Percentiles rank a stretch among this genome's conserved stretches.
These are phyloP conservation scores for Calyptomena viridis DNA, from an alignment of 2,113 vertebrate species.

Conservation along the genomic window DNA sequence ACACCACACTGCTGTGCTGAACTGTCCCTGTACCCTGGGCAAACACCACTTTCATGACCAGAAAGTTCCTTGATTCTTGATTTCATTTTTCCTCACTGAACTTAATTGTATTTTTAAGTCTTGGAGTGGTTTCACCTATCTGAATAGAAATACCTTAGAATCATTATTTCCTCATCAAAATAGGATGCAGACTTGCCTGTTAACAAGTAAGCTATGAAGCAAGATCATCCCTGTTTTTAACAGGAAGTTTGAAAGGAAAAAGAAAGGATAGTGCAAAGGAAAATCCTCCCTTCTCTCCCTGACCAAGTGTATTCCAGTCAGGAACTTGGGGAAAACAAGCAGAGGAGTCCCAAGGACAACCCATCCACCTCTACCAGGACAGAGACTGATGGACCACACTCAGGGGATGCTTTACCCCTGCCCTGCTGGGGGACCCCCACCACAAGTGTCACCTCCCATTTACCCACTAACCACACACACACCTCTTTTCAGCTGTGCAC, in stretches of 20 bases:
- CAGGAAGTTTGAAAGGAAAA: not conserved
- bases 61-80: not conserved
- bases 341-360: not conserved
- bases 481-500: not conserved
- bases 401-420: too few species aligned
- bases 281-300: too few species aligned
- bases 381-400: rapidly evolving
- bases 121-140: rapidly evolving
- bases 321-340: rapidly evolving
- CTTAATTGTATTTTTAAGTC: not conserved
- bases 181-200: not conserved
- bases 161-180: not conserved
- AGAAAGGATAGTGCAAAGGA: not conserved
- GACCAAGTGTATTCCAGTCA: not conserved
- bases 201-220: not conserved
- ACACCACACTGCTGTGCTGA: rapidly evolving
- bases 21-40: not conserved
- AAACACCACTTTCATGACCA: not conserved
- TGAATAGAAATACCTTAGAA: not conserved
- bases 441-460: rapidly evolving
- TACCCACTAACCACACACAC: rapidly evolving
- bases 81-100: not conserved
- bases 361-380: too few species aligned
- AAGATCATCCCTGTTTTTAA: too few species aligned
- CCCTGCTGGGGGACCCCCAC: not conserved